These are phyloP conservation scores for Epirrhoe tristata DNA, from an alignment of 2,888 invertebrate genomes.

Conservation along the genomic window DNA sequence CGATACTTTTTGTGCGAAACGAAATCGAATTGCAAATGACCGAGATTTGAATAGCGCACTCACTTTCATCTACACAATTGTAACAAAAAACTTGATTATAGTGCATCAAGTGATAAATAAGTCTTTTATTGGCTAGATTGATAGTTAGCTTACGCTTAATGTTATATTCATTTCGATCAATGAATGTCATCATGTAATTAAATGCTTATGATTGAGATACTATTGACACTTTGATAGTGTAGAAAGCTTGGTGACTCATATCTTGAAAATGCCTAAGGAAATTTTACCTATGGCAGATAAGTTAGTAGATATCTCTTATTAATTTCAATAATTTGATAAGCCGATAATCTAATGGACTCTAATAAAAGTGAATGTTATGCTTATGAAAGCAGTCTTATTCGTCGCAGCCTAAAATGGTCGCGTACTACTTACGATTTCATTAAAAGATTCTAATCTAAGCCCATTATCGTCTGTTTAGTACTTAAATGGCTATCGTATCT, in stretches of 20 bases:
- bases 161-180: not conserved
- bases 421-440: slow-evolving; percentile 77
- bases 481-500: slow-evolving; percentile 73
- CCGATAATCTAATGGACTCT: slow-evolving; percentile 26
- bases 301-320: slow-evolving; percentile 7
- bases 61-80: slow-evolving; percentile 39
- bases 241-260: not conserved
- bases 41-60: slow-evolving; percentile 38
- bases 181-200: not conserved
- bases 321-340: slow-evolving; percentile 19
- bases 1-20: slow-evolving; percentile 46
- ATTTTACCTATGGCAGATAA: not conserved
- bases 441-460: slow-evolving; percentile 74
- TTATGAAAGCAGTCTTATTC: slow-evolving; percentile 50
- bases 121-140: not conserved
- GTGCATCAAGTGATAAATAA: not conserved
- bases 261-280: not conserved
- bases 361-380: slow-evolving; percentile 38
- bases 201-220: not conserved
- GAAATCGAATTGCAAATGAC: slow-evolving; percentile 44
- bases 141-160: not conserved
- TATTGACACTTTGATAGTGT: not conserved
- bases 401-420: slow-evolving; percentile 60
- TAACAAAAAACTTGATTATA: slow-evolving; percentile 10
- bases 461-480: slow-evolving; percentile 74